Evolutionary conservation across 1,140 invertebrate species (phyloP), one percentile per base, ranked within the genome.

Genomic region (Paralvinella palmiformis): DNA sequence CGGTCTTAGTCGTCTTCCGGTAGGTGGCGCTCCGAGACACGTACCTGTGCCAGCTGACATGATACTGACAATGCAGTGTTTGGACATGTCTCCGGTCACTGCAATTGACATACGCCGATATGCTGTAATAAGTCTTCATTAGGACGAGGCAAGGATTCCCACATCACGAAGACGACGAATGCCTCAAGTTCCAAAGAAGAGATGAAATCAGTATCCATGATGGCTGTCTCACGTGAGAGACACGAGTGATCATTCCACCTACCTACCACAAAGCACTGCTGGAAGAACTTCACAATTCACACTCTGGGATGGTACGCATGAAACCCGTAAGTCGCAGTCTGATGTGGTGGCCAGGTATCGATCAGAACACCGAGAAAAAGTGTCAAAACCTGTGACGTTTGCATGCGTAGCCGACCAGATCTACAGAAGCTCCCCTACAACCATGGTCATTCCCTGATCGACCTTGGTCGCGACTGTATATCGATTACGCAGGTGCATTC

Each of bases 401-500:
- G 78, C 66, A 66, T 71, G 20, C 69, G 68, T 61, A 65, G 41
- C 31, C 50, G 58, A n/a, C 55, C 29, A 69, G 71, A 59, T 72
- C 65, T 10, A 24, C 36, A 59, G 62, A 59, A 65, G 70, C 59
- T 24, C 69, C n/a, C 17, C 20, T 73, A 33, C 59, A 69, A 31
- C 66, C 68, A 1, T 83, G 81, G 82, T 59, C 68, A n/a, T 67
- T 66, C n/a, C 62, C 62, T 45, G 52, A 64, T 50, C 29, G 37
- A 20, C 55, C 62, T 4, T 37, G 33, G 52, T 59, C 56, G 20
- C 45, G 62, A 36, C 62, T 59, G 20, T 35, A 85, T 66, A 72
- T 58, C 37, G 52, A 58, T n/a, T 37, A 58, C 27, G 33, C 52
- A 50, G 81, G 81, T 15, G 81, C 76, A 27, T 76, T 80, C 53